These are phyloP conservation scores for Dryocosmus kuriphilus DNA, from an alignment of 2,888 invertebrate genomes.

Conservation along the genomic window DNA sequence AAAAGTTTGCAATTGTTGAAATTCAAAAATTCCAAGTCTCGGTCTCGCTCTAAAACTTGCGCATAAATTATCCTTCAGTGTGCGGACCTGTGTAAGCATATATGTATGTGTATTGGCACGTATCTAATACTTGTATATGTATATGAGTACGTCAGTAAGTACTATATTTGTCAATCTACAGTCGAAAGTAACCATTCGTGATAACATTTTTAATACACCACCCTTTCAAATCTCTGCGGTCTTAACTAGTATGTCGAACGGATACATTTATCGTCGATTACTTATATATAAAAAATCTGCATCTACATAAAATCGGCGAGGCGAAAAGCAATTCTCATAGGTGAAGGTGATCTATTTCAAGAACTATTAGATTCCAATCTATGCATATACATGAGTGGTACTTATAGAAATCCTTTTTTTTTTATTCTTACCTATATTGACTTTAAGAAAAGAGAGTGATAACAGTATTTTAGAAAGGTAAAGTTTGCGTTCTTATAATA, in stretches of 20 bases:
- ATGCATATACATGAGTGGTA: constrained; percentile 6
- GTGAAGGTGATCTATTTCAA: constrained; percentile 33
- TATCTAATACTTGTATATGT: background rate
- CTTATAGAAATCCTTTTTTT: background rate
- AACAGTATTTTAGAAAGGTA: background rate
- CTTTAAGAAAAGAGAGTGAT: too few relatives aligned
- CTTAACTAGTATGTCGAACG: background rate
- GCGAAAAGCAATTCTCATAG: constrained; percentile 29
- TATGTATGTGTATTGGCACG: constrained; percentile 33
- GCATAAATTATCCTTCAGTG: constrained; percentile 44
- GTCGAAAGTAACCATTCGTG: constrained; percentile 47
- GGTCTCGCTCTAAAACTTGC: constrained; percentile 53
- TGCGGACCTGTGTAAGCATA: background rate
- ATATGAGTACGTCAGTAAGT: constrained; percentile 41
- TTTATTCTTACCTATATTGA: background rate
- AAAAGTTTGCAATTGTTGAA: constrained; percentile 53
- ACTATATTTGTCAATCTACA: constrained; percentile 34
- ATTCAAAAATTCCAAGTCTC: constrained; percentile 54
- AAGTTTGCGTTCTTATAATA: background rate
- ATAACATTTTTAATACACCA: constrained; percentile 52
- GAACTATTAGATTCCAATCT: constrained; percentile 28
- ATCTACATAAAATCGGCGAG: constrained; percentile 9
- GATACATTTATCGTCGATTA: constrained; percentile 8
- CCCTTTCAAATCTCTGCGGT: constrained; percentile 51
- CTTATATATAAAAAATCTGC: constrained; percentile 12